A percentile compares a stretch with the other conserved stretches of the same genome.
Conservation (phyloP, 2,888 invertebrate species). For the Euproctis similis region DNA sequence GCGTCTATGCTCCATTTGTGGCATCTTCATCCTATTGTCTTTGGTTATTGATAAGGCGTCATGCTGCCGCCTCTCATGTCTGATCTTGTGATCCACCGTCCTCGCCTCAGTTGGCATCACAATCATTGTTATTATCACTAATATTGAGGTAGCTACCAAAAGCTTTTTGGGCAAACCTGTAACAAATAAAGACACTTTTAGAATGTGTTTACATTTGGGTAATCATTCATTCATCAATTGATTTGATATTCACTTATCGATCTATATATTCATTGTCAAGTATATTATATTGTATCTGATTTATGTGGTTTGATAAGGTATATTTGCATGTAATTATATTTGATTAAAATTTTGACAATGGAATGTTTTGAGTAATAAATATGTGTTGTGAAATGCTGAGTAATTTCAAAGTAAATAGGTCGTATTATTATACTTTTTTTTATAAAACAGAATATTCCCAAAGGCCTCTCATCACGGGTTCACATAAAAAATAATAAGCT, state of each 20-base stretch:
- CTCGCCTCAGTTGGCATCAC: conserved; percentile 54
- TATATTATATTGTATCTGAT: no score
- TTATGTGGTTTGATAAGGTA: no score
- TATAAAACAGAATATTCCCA: conserved; percentile 13
- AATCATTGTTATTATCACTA: conserved; percentile 62
- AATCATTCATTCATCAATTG: no score
- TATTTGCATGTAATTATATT: no score
- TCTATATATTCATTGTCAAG: no score
- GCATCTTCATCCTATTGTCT: conserved; percentile 28
- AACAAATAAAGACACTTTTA: conserved; percentile 30
- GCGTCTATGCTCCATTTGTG: conserved; percentile 31
- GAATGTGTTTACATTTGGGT: no score
- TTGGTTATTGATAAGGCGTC: conserved; percentile 35
- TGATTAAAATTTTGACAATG: no score
- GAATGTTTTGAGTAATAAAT: no score
- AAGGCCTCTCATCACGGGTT: conserved; percentile 31
- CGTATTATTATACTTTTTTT: no score
- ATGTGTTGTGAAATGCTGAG: no score
- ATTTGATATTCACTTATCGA: no score
- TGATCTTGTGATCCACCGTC: conserved; percentile 42
- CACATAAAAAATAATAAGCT: conserved; percentile 73
- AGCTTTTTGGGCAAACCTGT: conserved; percentile 73
- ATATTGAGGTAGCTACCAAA: conserved; percentile 65
- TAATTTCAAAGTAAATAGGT: no score
- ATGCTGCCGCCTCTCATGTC: conserved; percentile 49